Percentiles rank a stretch among this genome's conserved stretches.
Conservation (phyloP, 92 coral and sea anemone genomes). For the Galaxea fascicularis region DNA sequence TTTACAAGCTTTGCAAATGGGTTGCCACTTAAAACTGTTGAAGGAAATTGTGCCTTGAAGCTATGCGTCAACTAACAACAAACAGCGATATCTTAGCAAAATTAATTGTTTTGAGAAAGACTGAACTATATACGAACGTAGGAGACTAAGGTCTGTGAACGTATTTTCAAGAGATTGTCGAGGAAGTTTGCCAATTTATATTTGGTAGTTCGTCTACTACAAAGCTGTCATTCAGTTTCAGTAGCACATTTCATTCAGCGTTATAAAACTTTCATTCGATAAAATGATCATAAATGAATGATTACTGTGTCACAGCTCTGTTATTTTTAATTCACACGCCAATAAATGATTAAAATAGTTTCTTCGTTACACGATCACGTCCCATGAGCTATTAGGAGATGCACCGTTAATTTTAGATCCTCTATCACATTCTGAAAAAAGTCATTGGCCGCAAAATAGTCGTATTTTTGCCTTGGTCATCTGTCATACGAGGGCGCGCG, state of each 20-base stretch:
- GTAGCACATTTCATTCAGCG: not conserved
- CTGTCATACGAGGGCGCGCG: too few species aligned
- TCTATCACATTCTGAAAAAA: not conserved
- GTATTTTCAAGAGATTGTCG: not conserved
- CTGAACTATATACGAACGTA: not conserved
- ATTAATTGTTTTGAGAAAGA: not conserved
- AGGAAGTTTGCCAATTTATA: not conserved
- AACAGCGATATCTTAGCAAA: not conserved
- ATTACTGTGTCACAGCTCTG: conserved; percentile 19
- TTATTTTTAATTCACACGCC: conserved; percentile 32
- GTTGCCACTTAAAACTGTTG: not conserved
- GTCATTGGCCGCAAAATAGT: too few species aligned
- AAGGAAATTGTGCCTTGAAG: not conserved
- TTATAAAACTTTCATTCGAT: conserved; percentile 46
- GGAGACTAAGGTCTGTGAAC: not conserved
- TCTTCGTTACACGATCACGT: not conserved
- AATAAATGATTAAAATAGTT: conserved; percentile 23
- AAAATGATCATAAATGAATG: conserved; percentile 45
- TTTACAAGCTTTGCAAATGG: not conserved
- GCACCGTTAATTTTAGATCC: not conserved
- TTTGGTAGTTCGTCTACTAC: not conserved
- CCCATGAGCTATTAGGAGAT: not conserved
- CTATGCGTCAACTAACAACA: not conserved
- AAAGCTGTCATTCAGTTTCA: not conserved
- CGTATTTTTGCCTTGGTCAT: too few species aligned